Evolutionary conservation across 2,888 invertebrate genomes (phyloP).

Genomic region (Rhingia campestris): DNA sequence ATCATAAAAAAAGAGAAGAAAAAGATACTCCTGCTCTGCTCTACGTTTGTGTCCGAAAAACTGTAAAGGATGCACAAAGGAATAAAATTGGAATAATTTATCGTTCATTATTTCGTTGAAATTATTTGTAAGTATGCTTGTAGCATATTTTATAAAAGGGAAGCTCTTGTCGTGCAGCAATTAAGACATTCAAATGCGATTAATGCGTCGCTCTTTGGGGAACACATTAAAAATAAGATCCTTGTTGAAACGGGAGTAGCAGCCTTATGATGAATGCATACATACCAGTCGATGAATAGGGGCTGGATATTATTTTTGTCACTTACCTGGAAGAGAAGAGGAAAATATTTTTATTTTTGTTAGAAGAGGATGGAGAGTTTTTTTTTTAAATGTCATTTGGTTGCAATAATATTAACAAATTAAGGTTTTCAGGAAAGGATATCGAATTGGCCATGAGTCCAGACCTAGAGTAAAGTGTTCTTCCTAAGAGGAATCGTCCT

Average conservation of each 20-base stretch:
- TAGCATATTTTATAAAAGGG: not conserved
- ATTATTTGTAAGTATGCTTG: slow-evolving; percentile 30
- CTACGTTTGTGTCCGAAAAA: not conserved
- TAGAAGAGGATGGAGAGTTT: too few species aligned
- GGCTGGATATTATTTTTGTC: not conserved
- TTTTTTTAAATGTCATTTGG: too few species aligned
- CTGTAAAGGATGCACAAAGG: slow-evolving; percentile 66
- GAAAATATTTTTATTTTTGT: not conserved
- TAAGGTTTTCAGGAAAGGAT: too few species aligned
- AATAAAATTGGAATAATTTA: slow-evolving; percentile 71
- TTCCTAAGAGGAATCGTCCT: too few species aligned
- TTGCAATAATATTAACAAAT: too few species aligned
- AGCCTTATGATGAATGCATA: slow-evolving; percentile 6
- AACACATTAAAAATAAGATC: slow-evolving; percentile 3
- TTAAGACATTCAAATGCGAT: slow-evolving; percentile 67
- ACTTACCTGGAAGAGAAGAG: slow-evolving; percentile 51
- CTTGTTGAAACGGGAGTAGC: not conserved
- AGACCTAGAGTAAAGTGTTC: too few species aligned
- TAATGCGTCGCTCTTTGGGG: slow-evolving; percentile 28
- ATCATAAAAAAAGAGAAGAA: not conserved
- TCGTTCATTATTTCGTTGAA: slow-evolving; percentile 62
- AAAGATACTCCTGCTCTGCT: slow-evolving; percentile 7
- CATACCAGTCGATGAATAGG: slow-evolving; percentile 20
- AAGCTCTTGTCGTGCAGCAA: slow-evolving; percentile 34
- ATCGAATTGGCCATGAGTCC: too few species aligned